Percentiles rank a stretch among this genome's conserved stretches.
Conservation (phyloP, 2,113 vertebrate species). For the Bubalus kerabau region DNA sequence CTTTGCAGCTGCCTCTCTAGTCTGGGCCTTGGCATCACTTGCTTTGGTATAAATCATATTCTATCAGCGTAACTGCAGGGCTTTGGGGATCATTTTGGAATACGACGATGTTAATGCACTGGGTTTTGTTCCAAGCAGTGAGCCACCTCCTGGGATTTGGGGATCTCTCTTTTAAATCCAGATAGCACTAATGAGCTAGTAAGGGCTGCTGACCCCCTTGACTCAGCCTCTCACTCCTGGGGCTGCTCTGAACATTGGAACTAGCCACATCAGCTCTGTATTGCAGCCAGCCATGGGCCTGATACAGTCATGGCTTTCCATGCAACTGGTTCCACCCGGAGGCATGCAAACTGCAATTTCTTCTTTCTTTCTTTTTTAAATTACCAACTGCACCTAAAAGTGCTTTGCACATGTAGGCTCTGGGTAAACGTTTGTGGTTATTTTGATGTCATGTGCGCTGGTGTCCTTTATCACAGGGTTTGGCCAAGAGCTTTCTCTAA, state of each 20-base stretch:
- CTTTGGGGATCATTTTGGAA: conserved; percentile 64
- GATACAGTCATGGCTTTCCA: not conserved
- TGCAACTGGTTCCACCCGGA: not conserved
- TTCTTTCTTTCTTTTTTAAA: not conserved
- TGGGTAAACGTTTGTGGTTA: not conserved
- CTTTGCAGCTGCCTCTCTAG: not conserved
- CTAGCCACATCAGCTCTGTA: not conserved
- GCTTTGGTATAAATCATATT: conserved; percentile 41
- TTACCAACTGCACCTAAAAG: not conserved
- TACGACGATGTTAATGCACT: conserved; percentile 48
- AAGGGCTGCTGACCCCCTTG: conserved; percentile 21
- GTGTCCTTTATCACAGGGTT: not conserved
- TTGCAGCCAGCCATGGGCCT: not conserved
- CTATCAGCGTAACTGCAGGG: conserved; percentile 31
- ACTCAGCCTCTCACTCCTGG: not conserved
- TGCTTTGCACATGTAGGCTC: not conserved
- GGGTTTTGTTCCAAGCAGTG: conserved; percentile 61
- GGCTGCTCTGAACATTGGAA: not conserved
- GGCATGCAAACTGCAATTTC: not conserved
- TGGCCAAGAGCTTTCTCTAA: not conserved
- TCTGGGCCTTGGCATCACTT: not conserved
- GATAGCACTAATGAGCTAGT: conserved; percentile 56
- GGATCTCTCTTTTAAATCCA: conserved; percentile 61
- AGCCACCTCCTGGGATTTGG: conserved; percentile 53
- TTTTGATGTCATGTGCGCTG: not conserved